These are phyloP conservation scores for Alsophila aescularia DNA, from an alignment of 2,888 invertebrate genomes.

Conservation along the genomic window DNA sequence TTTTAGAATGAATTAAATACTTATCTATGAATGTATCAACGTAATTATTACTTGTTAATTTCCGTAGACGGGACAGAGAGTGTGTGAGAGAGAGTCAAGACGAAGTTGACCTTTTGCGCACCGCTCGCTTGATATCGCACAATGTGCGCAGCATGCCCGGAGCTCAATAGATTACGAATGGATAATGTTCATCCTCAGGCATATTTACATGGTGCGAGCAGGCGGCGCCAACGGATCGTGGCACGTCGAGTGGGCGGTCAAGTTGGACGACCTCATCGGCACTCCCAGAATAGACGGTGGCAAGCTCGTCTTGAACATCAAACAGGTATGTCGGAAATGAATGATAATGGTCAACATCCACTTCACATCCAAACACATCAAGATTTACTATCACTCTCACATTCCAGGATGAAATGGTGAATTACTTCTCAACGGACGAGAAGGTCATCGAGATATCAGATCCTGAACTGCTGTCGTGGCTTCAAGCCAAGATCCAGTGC, in stretches of 20 bases:
- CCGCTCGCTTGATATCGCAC: too few relatives aligned
- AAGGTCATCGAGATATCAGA: slow-evolving; percentile 87
- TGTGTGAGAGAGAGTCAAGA: too few relatives aligned
- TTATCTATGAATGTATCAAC: too few relatives aligned
- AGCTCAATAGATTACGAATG: too few relatives aligned
- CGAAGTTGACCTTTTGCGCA: too few relatives aligned
- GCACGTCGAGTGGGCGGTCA: slow-evolving; percentile 90
- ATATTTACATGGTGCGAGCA: slow-evolving; percentile 89
- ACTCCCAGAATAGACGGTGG: slow-evolving; percentile 85
- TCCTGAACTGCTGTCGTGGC: slow-evolving; percentile 86
- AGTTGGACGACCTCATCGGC: slow-evolving; percentile 88
- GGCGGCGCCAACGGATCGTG: slow-evolving; percentile 87
- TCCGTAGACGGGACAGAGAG: too few relatives aligned
- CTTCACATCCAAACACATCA: too few relatives aligned
- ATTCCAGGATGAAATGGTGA: slow-evolving; percentile 82
- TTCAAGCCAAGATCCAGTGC: slow-evolving; percentile 89
- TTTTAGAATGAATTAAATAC: too few relatives aligned
- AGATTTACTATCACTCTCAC: neutral
- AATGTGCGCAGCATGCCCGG: too few relatives aligned
- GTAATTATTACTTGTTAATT: too few relatives aligned
- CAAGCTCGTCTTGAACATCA: slow-evolving; percentile 88
- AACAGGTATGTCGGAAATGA: slow-evolving; percentile 88
- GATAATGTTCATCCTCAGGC: slow-evolving; percentile 75
- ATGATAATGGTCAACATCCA: too few relatives aligned
- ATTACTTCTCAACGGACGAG: slow-evolving; percentile 86